Conservation (phyloP, 2,113 vertebrate species). For the Heterochromis multidens region DNA sequence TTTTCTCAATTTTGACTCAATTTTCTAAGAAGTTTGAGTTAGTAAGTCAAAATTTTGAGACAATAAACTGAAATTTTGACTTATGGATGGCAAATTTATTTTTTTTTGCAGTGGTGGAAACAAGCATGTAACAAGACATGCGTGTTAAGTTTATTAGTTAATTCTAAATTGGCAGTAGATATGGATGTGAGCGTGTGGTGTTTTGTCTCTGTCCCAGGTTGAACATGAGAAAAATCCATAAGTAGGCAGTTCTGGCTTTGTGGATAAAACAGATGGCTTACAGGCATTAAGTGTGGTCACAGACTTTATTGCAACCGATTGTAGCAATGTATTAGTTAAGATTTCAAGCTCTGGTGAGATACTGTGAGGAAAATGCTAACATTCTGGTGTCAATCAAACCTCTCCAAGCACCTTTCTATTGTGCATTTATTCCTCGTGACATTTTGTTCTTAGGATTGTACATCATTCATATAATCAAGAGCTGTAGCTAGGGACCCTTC, state of each 20-base stretch:
- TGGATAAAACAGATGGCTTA: accelerated
- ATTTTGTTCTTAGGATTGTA: background rate
- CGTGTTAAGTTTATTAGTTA: too few species aligned
- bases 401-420: background rate
- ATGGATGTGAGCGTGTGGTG: too few species aligned
- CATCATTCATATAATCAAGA: too few species aligned
- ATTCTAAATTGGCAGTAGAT: too few species aligned
- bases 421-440: background rate
- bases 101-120: too few species aligned
- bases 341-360: background rate
- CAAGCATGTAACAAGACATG: too few species aligned
- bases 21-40: accelerated
- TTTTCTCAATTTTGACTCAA: accelerated
- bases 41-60: background rate
- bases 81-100: too few species aligned
- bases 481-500: background rate
- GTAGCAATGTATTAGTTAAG: accelerated
- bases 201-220: too few species aligned
- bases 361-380: background rate
- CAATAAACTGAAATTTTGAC: too few species aligned
- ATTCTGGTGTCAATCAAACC: accelerated
- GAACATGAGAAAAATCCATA: too few species aligned
- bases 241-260: too few species aligned
- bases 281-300: background rate
- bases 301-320: background rate